A percentile compares a stretch with the other conserved stretches of the same genome.
phyloP scores from a whole-genome alignment of 2,113 vertebrate genomes.

The Phocoena sinus region DNA sequence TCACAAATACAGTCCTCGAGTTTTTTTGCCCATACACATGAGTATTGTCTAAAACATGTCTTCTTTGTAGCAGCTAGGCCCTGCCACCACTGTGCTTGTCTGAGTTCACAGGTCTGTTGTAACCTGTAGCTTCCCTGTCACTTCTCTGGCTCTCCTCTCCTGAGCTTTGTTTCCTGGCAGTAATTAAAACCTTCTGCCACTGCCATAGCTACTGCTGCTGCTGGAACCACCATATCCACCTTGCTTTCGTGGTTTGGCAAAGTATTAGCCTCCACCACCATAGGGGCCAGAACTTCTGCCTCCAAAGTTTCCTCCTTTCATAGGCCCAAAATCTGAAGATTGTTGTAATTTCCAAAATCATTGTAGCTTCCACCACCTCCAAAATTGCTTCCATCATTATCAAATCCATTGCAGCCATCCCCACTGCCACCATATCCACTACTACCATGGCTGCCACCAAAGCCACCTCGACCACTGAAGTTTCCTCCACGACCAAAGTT shows the following conservation, averaged over 20 bases:
- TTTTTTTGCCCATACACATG: neutral
- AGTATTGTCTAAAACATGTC: neutral
- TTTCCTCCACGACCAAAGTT: neutral
- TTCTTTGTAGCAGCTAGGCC: no score
- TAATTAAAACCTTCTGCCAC: neutral
- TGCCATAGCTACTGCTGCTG: neutral
- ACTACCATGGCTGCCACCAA: neutral
- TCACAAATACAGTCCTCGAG: neutral
- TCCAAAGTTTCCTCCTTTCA: neutral
- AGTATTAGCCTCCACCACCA: neutral
- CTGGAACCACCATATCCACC: neutral
- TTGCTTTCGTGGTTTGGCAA: neutral
- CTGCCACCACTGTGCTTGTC: conserved; percentile 85
- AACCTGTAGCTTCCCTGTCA: conserved; percentile 97
- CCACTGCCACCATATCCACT: neutral
- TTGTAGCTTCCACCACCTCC: neutral
- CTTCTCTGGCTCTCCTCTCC: conserved; percentile 93
- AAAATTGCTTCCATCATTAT: neutral
- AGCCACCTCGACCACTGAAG: neutral
- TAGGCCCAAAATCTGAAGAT: neutral
- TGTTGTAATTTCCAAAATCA: neutral
- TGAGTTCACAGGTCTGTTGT: conserved; percentile 92
- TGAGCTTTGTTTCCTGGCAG: conserved; percentile 93
- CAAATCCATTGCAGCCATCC: neutral
- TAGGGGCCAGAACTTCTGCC: no score